These are phyloP conservation scores for Synaphobranchus kaupii DNA, from an alignment of 2,797 vertebrate genomes.

Conservation along the genomic window DNA sequence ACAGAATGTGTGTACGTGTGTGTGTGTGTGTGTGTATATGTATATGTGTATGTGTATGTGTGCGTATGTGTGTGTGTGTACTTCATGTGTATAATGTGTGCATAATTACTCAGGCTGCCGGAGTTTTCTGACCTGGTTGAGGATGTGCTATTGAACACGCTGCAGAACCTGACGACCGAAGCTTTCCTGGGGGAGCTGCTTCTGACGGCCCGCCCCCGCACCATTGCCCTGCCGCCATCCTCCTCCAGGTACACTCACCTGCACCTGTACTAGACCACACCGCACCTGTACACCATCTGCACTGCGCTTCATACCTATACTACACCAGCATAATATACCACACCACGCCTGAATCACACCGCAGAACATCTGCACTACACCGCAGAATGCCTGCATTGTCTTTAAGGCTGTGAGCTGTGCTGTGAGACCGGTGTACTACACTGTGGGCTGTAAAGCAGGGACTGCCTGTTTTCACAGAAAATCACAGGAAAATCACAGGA, in stretches of 20 bases:
- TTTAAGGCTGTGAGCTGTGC: neutral
- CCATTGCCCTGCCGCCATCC: conserved; percentile 69
- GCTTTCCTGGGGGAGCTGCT: conserved; percentile 84
- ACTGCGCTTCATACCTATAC: neutral
- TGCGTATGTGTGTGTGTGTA: neutral
- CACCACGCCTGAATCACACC: neutral
- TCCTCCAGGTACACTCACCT: conserved; percentile 43
- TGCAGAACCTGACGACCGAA: conserved; percentile 89
- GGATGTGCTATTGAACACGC: conserved; percentile 78
- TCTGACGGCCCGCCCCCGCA: conserved; percentile 74
- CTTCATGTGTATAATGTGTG: neutral
- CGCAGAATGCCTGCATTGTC: neutral
- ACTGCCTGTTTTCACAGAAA: neutral
- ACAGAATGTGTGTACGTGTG: neutral
- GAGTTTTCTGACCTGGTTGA: conserved; percentile 73
- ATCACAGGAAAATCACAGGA: no score
- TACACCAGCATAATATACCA: neutral
- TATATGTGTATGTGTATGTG: no score
- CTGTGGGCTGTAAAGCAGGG: neutral
- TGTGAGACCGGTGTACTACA: neutral
- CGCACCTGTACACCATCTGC: neutral
- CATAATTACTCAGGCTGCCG: conserved; percentile 59
- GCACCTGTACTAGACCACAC: neutral
- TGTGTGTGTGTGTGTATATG: no score
- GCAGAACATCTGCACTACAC: neutral